Conservation (phyloP, 2,888 invertebrate genomes). For the Pyrocoelia pectoralis region DNA sequence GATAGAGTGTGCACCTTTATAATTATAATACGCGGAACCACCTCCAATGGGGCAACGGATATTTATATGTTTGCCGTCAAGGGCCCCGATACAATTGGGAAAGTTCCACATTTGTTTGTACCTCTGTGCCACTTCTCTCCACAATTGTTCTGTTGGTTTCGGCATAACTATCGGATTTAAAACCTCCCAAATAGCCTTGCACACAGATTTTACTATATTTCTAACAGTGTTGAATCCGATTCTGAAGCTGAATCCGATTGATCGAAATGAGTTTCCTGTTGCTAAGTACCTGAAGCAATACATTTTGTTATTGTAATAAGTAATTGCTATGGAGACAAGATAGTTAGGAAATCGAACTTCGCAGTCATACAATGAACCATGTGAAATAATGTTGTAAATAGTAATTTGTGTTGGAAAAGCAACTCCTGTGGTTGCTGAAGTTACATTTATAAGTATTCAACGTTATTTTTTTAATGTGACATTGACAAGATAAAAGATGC, state of each 20-base stretch:
- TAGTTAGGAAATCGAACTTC: too few relatives aligned
- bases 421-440: too few relatives aligned
- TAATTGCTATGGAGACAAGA: neutral
- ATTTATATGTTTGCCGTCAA: slow-evolving; percentile 2
- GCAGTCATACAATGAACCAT: too few relatives aligned
- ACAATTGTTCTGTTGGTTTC: neutral
- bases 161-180: neutral
- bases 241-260: slow-evolving; percentile 5
- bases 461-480: too few relatives aligned
- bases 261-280: neutral
- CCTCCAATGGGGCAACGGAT: neutral
- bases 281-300: neutral
- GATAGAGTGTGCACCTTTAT: slow-evolving; percentile 39
- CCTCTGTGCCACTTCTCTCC: neutral
- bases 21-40: slow-evolving; percentile 25
- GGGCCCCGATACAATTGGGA: neutral
- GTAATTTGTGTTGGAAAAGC: too few relatives aligned
- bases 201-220: neutral
- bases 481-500: too few relatives aligned
- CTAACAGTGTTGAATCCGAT: neutral
- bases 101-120: slow-evolving; percentile 4
- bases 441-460: too few relatives aligned
- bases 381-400: too few relatives aligned
- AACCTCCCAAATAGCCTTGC: neutral
- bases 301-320: neutral